phyloP scores from a whole-genome alignment of 2,113 vertebrate species.

The Chionomys nivalis region DNA sequence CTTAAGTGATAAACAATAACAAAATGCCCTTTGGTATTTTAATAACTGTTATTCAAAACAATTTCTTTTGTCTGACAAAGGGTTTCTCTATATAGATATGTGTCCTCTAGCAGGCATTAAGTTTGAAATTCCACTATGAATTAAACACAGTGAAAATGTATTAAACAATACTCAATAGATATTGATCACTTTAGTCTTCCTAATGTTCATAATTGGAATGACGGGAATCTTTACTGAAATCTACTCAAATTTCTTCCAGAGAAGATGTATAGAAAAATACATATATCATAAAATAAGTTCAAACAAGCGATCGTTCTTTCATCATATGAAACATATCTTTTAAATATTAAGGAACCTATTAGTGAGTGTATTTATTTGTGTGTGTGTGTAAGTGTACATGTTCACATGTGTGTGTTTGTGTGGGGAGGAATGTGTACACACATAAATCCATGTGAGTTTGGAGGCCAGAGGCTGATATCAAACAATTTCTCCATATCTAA shows the following conservation, averaged over 20 bases:
- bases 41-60: background rate
- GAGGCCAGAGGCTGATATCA: background rate
- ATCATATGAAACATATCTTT: background rate
- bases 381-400: background rate
- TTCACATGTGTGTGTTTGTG: background rate
- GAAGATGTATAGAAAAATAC: accelerated
- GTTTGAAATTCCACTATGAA: too few species aligned
- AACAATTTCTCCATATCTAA: background rate
- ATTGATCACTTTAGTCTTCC: background rate
- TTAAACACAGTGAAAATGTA: background rate
- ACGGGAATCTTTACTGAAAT: background rate
- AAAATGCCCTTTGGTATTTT: background rate
- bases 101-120: background rate
- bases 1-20: background rate
- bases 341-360: background rate
- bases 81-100: background rate
- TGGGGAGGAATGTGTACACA: background rate
- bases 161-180: background rate
- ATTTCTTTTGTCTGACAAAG: background rate
- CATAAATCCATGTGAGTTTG: background rate
- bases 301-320: background rate
- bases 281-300: background rate
- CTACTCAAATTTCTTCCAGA: background rate
- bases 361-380: background rate
- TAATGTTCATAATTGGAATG: background rate